Base-by-base conservation (phyloP, 2,888 invertebrate genomes). In the Tipula lateralis region DNA sequence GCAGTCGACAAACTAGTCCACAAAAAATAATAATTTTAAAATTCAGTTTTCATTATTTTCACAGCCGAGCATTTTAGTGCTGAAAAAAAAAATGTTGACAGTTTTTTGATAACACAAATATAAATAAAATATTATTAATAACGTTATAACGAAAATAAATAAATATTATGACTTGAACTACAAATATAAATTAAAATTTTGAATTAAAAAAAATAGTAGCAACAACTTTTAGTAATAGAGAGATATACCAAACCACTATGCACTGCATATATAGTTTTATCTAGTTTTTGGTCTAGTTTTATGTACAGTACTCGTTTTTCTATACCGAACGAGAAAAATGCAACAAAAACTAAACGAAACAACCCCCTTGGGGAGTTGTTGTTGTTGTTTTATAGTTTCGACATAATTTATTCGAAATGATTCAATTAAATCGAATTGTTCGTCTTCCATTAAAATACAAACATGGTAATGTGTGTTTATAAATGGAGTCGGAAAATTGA, bases 161-260 rank as follows among this genome's bases (percentile, higher is more conserved):
- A 66, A 66, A 66, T 66, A 66, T 24, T 66, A 66, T 66, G 66
- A 66, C 66, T 66, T 66, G 66, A 66, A 66, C 66, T 24, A 66
- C 36, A 36, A 36, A 36, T 36, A 7, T 36, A 36, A 36, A 36
- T 36, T 36, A 36, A 36, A 36, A 36, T 36, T 36, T 36, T 36
- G 12, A 36, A 36, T 36, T 36, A 9, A 0, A 36, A 36, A 6
- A 36, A 36, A 12, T 36, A n/a, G n/a, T n/a, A n/a, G n/a, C n/a
- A n/a, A n/a, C n/a, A n/a, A n/a, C 9, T 32, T 32, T 32, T 32
- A 7, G 5, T 36, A 36, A 36, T 36, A 36, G 36, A 36, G 36
- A 36, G 12, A 7, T 4, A 32, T 32, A 32, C 32, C 6, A 32
- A 12, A 36, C 36, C 9, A 36, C 36, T 36, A n/a, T 36, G 9